Evolutionary conservation across 2,797 vertebrate genomes (phyloP), one percentile per base, ranked within the genome.

Genomic region (Hybognathus amarus): DNA sequence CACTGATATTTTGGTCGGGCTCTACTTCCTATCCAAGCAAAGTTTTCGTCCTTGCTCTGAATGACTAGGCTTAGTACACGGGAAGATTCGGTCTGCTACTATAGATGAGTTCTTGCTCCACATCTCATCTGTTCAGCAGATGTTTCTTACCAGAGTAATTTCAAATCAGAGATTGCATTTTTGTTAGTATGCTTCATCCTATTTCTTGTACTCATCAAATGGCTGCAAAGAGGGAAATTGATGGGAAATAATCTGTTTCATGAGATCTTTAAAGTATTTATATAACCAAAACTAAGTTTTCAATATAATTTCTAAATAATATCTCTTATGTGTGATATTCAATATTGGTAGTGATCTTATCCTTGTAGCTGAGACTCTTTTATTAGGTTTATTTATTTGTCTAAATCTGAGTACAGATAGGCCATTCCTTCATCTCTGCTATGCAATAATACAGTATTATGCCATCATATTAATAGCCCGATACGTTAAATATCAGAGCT

Each of bases 21-120:
- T 30, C 30, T 30, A 30, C 5, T 61, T 61, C 24, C 24, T 86
- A 83, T 78, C 85, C 71, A 80, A 86, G 22, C 38, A 69, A 69
- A 69, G 22, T 69, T 42, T 42, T 69, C 30, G 5, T 36, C 18
- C 38, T 40, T n/a, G 22, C 38, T n/a, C 10, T 61, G n/a, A 69
- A 42, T 69, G 22, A 67, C 36, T 40, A 2, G 20, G 20, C 10
- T 38, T 67, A 40, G 36, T n/a, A 68, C 36, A 68, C 4, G 3
- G 20, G 20, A 40, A 68, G 36, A 40, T 38, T n/a, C 0, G 5
- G 18, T 67, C 64, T 38, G 33, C 56, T 61, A 27, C 12, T 13
- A 61, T 13, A 61, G 56, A 61, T 61, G 56, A 61, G 56, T 61
- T 12, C 56, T n/a, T 27, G 56, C 24, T 27, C 59, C 38, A 38